A percentile compares a stretch with the other conserved stretches of the same genome.
phyloP scores from a whole-genome alignment of 2,888 invertebrate genomes.

The Pheosia tremula region DNA sequence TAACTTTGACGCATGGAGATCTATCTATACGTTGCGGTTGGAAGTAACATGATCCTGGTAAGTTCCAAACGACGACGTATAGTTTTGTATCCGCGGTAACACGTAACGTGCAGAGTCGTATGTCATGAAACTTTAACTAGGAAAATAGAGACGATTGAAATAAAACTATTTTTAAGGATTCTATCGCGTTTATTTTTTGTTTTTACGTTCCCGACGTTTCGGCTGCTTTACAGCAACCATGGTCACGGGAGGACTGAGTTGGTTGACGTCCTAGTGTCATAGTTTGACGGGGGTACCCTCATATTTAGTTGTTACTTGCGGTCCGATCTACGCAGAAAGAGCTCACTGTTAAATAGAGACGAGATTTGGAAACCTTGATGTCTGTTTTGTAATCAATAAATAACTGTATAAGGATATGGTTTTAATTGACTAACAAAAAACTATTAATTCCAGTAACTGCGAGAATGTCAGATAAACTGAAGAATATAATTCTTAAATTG shows the following conservation, averaged over 20 bases:
- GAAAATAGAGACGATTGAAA: constrained; percentile 21
- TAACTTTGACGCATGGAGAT: constrained; percentile 19
- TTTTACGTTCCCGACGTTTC: too few species aligned
- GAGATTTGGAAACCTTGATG: too few species aligned
- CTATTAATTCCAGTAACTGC: neutral
- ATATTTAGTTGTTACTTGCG: too few species aligned
- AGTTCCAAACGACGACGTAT: constrained; percentile 42
- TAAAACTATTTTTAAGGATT: too few species aligned
- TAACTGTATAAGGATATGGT: neutral
- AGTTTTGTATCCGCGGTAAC: constrained; percentile 37
- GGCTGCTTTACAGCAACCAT: too few species aligned
- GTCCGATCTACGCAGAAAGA: too few species aligned
- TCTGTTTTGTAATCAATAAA: neutral
- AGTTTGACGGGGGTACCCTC: too few species aligned
- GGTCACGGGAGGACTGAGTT: too few species aligned
- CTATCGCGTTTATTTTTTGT: too few species aligned
- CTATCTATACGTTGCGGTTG: constrained; percentile 44
- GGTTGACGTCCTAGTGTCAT: too few species aligned
- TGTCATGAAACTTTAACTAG: constrained; percentile 17
- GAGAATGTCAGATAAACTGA: neutral
- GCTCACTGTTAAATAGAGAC: constrained; percentile 19
- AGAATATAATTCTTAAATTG: neutral
- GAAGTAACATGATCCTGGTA: constrained; percentile 47
- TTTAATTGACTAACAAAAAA: neutral
- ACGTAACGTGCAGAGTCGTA: constrained; percentile 20